Evolutionary conservation across 2,797 vertebrate genomes (phyloP).

Genomic region (Melanotaenia parkinsoni): DNA sequence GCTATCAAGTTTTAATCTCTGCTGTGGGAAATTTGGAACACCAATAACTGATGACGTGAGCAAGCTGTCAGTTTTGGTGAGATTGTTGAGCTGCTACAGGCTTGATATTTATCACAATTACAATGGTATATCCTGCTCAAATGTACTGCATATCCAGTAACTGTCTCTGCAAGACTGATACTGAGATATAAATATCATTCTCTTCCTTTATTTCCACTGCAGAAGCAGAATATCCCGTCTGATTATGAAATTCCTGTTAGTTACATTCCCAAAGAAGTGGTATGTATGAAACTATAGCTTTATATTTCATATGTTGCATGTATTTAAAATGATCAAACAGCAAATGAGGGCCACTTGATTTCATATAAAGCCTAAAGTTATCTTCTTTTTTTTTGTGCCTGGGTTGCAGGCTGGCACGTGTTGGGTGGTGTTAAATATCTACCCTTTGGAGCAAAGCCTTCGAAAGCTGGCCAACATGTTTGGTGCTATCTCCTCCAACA

Average conservation of each 20-base stretch:
- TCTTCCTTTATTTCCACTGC: constrained; percentile 16
- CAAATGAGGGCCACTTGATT: not conserved
- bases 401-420: constrained; percentile 77
- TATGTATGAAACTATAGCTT: constrained; percentile 57
- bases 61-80: constrained; percentile 81
- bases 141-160: not conserved
- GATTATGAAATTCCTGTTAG: constrained; percentile 85
- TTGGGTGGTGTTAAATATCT: constrained; percentile 85
- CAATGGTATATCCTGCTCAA: not conserved
- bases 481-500: constrained; percentile 82
- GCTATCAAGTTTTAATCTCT: constrained; percentile 73
- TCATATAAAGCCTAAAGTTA: not conserved
- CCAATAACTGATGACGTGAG: constrained; percentile 82
- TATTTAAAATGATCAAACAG: not conserved
- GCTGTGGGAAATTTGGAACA: constrained; percentile 76
- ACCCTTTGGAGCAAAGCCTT: constrained; percentile 84
- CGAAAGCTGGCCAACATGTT: constrained; percentile 79
- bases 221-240: constrained; percentile 86
- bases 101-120: not conserved
- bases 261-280: constrained; percentile 85
- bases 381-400: not conserved
- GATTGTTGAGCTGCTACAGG: constrained; percentile 13
- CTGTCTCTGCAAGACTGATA: not conserved
- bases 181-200: not conserved
- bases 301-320: too few species aligned